Percentiles rank a stretch among this genome's conserved stretches.
Evolutionary conservation across 37 sponge, comb jelly and placozoan genomes (phyloP).

Genomic region (Chondrosia reniformis): DNA sequence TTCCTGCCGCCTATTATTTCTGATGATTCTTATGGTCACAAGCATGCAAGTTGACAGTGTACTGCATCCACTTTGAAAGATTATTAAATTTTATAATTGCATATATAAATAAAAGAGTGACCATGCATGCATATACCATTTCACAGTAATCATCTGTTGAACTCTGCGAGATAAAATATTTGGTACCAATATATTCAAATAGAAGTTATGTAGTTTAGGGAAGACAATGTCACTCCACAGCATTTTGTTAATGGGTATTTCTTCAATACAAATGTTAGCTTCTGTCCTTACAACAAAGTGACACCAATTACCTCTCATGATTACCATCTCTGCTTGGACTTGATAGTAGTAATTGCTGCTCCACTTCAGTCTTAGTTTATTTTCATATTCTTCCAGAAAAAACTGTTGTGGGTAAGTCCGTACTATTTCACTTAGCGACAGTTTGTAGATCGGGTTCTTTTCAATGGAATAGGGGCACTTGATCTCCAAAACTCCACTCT

Average conservation of each 20-base stretch:
- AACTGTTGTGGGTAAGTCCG: not conserved
- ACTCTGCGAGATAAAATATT: slow-evolving; percentile 5
- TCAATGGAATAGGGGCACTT: slow-evolving; percentile 25
- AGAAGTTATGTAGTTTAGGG: not conserved
- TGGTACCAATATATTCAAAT: not conserved
- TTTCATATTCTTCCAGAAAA: not conserved
- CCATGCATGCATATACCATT: not conserved
- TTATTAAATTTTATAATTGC: not conserved
- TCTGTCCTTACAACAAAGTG: slow-evolving; percentile 23
- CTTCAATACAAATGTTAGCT: not conserved
- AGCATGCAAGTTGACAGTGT: not conserved
- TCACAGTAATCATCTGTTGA: not conserved
- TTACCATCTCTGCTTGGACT: not conserved
- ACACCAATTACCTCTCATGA: not conserved
- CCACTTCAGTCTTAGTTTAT: not conserved
- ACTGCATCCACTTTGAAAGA: not conserved
- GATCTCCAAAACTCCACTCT: slow-evolving; percentile 14
- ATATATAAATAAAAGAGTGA: not conserved
- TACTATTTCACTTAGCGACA: not conserved
- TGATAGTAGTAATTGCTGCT: not conserved
- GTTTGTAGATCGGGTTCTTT: not conserved
- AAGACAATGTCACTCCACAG: not conserved
- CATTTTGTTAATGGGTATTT: not conserved
- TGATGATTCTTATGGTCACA: slow-evolving; percentile 1
- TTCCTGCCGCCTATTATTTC: slow-evolving; percentile 10